Evolutionary conservation across 2,797 vertebrate genomes (phyloP).

Genomic region (Corythornis leucogaster): DNA sequence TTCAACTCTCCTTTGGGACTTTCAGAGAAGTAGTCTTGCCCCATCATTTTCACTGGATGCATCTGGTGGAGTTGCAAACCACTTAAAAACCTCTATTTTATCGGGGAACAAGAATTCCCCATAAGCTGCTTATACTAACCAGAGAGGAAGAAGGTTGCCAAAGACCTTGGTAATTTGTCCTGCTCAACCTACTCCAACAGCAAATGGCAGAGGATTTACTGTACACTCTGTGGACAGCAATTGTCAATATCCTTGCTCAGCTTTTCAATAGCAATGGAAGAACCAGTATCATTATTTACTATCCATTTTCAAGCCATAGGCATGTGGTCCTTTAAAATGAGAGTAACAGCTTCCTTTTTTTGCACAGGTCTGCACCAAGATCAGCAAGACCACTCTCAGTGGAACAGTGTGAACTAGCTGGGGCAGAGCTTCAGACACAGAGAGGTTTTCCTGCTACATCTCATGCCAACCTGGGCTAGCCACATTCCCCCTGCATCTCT

Average conservation of each 20-base stretch:
- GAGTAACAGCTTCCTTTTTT: not conserved
- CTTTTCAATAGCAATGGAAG: not conserved
- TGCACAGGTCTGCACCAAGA: not conserved
- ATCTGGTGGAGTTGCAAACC: not conserved
- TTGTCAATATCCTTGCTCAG: not conserved
- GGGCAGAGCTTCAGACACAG: not conserved
- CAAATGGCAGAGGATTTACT: not conserved
- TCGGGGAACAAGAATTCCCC: not conserved
- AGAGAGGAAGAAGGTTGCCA: not conserved
- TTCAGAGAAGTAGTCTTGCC: not conserved
- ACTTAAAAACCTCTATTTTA: fast-evolving
- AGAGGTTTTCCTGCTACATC: not conserved
- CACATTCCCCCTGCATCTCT: fast-evolving
- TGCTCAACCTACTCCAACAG: not conserved
- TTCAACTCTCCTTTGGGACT: not conserved
- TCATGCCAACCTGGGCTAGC: not conserved
- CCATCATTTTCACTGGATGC: not conserved
- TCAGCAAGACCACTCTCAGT: not conserved
- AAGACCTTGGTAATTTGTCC: not conserved
- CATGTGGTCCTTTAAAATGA: fast-evolving
- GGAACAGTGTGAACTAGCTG: fast-evolving
- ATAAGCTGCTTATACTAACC: not conserved
- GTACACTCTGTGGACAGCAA: not conserved
- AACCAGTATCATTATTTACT: not conserved
- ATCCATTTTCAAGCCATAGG: not conserved